Conservation (phyloP, 2,797 vertebrate species). For the Lagorchestes hirsutus region DNA sequence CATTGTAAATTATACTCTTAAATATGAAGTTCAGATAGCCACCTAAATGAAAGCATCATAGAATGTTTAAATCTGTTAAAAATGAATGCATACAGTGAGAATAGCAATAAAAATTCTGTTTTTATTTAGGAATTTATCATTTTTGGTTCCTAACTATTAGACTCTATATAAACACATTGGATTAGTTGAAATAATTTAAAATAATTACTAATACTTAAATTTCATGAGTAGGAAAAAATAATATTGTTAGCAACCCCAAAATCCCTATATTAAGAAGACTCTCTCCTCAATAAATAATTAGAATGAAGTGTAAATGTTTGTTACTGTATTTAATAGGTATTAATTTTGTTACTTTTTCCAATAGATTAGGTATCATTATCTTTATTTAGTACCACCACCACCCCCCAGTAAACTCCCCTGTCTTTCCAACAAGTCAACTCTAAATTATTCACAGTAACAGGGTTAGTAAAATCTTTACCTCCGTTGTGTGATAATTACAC, state of each 20-base stretch:
- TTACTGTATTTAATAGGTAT: not conserved
- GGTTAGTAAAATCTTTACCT: slow-evolving; percentile 22
- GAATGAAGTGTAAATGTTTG: slow-evolving; percentile 21
- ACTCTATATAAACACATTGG: slow-evolving; percentile 32
- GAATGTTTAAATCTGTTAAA: slow-evolving; percentile 57
- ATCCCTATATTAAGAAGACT: not conserved
- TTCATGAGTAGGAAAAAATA: slow-evolving; percentile 35
- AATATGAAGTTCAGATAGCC: slow-evolving; percentile 57
- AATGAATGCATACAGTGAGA: slow-evolving; percentile 37
- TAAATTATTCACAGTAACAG: slow-evolving; percentile 13
- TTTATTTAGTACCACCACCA: slow-evolving; percentile 9
- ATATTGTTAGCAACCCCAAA: not conserved
- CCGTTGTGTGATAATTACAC: not conserved
- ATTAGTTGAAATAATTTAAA: slow-evolving; percentile 46
- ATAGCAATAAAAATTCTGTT: slow-evolving; percentile 51
- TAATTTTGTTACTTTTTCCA: not conserved
- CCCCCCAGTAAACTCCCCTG: not conserved
- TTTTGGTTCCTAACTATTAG: not conserved
- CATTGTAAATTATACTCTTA: slow-evolving; percentile 64
- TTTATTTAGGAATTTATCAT: slow-evolving; percentile 54
- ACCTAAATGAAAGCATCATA: slow-evolving; percentile 30
- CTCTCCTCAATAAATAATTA: slow-evolving; percentile 28
- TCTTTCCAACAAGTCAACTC: slow-evolving; percentile 29
- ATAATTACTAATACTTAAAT: slow-evolving; percentile 35
- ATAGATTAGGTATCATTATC: slow-evolving; percentile 10